A percentile compares a stretch with the other conserved stretches of the same genome.
phyloP scores from a whole-genome alignment of 2,797 vertebrate species.

The Gorsachius magnificus region DNA sequence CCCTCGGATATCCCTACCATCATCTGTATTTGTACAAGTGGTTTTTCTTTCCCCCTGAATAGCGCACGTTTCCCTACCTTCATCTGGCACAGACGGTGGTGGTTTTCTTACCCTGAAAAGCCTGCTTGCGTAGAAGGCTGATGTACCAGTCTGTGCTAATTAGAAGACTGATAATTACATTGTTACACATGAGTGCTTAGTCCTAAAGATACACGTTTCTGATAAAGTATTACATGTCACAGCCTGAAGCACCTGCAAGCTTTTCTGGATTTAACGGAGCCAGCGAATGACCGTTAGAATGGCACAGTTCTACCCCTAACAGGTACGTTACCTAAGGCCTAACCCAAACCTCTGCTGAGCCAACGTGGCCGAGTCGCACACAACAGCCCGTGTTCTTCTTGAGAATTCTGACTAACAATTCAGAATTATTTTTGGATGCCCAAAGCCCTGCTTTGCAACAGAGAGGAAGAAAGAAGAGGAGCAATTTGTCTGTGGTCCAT shows the following conservation, averaged over 20 bases:
- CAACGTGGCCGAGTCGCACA: accelerated
- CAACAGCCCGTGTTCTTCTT: background rate
- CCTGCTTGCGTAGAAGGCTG: background rate
- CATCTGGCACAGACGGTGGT: background rate
- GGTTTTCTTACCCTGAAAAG: background rate
- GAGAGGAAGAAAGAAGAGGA: background rate
- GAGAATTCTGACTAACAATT: background rate
- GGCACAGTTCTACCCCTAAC: background rate
- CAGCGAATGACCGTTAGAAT: accelerated
- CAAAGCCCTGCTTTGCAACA: background rate
- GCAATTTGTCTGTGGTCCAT: background rate
- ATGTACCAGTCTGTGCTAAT: background rate
- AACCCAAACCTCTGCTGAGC: background rate
- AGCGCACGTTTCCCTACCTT: background rate
- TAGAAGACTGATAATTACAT: background rate
- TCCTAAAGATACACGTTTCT: background rate
- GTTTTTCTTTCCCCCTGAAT: too few species aligned
- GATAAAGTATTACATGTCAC: background rate
- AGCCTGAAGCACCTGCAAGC: background rate
- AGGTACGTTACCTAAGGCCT: too few species aligned
- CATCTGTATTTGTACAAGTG: background rate
- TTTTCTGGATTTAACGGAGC: background rate
- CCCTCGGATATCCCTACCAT: background rate
- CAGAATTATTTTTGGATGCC: background rate
- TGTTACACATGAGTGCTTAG: background rate